Percentiles rank a stretch among this genome's conserved stretches.
Evolutionary conservation across 1,140 invertebrate species (phyloP).

Genomic region (Aphelenchoides besseyi): DNA sequence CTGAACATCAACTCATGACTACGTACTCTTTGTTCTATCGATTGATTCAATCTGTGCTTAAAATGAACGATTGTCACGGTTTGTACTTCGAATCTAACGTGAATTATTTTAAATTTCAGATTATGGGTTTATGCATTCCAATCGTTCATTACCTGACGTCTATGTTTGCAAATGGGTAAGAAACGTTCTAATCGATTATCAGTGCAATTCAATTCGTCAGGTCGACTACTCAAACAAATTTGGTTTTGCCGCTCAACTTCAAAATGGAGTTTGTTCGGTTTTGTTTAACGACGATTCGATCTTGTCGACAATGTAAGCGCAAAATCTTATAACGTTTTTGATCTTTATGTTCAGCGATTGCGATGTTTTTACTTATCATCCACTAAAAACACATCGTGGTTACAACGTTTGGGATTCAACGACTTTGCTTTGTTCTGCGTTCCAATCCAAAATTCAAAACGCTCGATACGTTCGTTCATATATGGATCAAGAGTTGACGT

Average conservation of each 20-base stretch:
- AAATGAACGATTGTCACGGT: neutral
- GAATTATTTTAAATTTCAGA: slow-evolving; percentile 22
- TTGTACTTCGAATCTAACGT: neutral
- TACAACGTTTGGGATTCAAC: slow-evolving; percentile 8
- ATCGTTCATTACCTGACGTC: slow-evolving; percentile 28
- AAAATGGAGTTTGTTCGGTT: slow-evolving; percentile 35
- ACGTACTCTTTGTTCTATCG: slow-evolving; percentile 1
- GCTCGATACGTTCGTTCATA: slow-evolving; percentile 37
- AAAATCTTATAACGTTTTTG: neutral
- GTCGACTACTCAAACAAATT: slow-evolving; percentile 55
- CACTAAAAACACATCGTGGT: slow-evolving; percentile 1
- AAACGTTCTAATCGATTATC: no score
- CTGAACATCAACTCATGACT: neutral
- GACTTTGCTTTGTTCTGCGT: slow-evolving; percentile 8
- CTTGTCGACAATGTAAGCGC: slow-evolving; percentile 32
- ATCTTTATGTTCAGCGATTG: slow-evolving; percentile 21
- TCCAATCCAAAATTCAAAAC: slow-evolving; percentile 33
- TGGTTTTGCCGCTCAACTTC: slow-evolving; percentile 41
- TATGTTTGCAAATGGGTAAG: slow-evolving; percentile 48
- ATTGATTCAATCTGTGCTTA: neutral
- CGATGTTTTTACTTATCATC: slow-evolving; percentile 37
- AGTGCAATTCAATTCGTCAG: no score
- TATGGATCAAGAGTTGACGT: slow-evolving; percentile 37
- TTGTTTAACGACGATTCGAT: slow-evolving; percentile 46
- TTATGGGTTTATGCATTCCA: slow-evolving; percentile 16